Percentiles rank a stretch among this genome's conserved stretches.
These are phyloP conservation scores for Callipepla squamata DNA, from an alignment of 2,113 vertebrate species.

Conservation along the genomic window DNA sequence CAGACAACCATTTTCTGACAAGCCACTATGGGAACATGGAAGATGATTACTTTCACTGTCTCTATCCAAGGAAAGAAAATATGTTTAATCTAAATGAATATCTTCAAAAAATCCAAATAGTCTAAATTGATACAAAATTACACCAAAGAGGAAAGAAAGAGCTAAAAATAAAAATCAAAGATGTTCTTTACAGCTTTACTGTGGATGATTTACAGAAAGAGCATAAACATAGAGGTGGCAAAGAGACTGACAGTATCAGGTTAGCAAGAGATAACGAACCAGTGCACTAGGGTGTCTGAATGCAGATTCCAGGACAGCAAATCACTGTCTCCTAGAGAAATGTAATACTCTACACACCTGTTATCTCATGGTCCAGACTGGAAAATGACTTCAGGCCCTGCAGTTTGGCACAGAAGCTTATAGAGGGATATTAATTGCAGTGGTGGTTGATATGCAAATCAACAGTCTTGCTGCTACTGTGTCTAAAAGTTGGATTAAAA, in stretches of 20 bases:
- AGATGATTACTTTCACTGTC: not conserved
- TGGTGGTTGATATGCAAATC: not conserved
- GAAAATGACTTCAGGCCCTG: not conserved
- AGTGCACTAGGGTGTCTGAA: not conserved
- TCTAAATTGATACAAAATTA: not conserved
- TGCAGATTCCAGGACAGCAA: not conserved
- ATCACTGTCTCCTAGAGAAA: not conserved
- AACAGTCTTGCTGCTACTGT: not conserved
- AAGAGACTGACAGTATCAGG: not conserved
- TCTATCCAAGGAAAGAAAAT: not conserved
- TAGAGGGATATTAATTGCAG: not conserved
- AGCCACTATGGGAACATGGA: not conserved
- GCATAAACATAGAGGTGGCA: not conserved
- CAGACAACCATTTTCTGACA: not conserved
- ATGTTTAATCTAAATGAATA: conserved; percentile 3
- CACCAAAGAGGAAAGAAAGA: not conserved
- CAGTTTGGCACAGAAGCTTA: not conserved
- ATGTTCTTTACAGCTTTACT: not conserved
- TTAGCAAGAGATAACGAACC: not conserved
- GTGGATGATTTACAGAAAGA: not conserved
- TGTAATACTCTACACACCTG: not conserved
- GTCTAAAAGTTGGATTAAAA: not conserved
- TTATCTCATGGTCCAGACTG: not conserved
- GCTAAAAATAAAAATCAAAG: not conserved
- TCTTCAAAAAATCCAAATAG: not conserved